These are phyloP conservation scores for Eupithecia pulchellata DNA, from an alignment of 2,888 invertebrate species.

Conservation along the genomic window DNA sequence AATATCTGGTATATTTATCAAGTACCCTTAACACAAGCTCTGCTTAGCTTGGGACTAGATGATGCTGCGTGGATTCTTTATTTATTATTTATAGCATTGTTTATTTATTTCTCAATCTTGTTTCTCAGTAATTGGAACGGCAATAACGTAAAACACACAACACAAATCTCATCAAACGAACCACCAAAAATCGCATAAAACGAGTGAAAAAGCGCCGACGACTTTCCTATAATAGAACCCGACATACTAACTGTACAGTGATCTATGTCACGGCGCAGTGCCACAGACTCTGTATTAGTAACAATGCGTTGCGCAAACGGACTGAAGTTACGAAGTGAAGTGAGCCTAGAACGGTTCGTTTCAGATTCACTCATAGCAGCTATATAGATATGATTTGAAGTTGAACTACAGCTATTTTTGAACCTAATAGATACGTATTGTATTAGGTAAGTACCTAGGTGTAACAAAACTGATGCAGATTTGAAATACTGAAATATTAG, in stretches of 20 bases:
- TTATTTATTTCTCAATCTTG: not conserved
- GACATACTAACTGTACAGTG: constrained; percentile 15
- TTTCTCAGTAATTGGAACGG: not conserved
- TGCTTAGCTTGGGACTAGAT: no score
- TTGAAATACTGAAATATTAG: not conserved
- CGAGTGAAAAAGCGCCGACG: constrained; percentile 25
- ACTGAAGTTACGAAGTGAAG: not conserved
- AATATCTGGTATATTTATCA: no score
- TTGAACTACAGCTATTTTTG: not conserved
- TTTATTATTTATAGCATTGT: no score
- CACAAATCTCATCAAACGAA: constrained; percentile 32
- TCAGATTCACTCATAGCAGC: not conserved
- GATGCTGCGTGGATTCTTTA: no score
- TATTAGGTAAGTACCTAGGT: no score
- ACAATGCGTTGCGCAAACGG: constrained; percentile 1
- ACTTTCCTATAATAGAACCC: constrained; percentile 79
- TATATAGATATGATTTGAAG: not conserved
- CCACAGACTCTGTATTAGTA: not conserved
- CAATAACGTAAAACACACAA: constrained; percentile 30
- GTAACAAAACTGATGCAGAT: not conserved
- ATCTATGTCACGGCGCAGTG: constrained; percentile 3
- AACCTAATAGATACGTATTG: no score
- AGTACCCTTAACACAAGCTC: no score
- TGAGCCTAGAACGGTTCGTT: not conserved
- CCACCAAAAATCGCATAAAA: constrained; percentile 45